Conservation (phyloP, 2,113 vertebrate genomes). For the Silurus glanis region DNA sequence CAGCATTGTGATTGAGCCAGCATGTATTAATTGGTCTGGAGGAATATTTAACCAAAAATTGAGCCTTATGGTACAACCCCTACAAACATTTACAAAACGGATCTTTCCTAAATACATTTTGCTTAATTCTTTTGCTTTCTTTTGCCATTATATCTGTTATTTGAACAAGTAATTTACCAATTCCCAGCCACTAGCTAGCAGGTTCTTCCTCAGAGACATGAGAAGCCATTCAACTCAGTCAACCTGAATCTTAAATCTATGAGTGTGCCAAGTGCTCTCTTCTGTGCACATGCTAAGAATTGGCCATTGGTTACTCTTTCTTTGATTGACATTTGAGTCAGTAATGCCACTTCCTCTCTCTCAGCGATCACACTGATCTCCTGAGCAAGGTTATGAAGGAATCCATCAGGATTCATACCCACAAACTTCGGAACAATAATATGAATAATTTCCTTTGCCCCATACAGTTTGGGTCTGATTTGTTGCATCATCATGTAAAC, state of each 20-base stretch:
- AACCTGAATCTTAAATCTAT: too few species aligned
- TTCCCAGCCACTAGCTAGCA: not conserved
- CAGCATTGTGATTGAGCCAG: not conserved
- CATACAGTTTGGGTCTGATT: not conserved
- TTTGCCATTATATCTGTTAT: too few species aligned
- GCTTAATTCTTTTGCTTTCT: too few species aligned
- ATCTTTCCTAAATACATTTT: too few species aligned
- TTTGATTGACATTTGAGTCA: not conserved
- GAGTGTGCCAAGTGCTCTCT: not conserved
- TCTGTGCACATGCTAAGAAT: not conserved
- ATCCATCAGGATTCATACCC: not conserved
- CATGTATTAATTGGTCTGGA: not conserved
- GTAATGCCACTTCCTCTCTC: not conserved
- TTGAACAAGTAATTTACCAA: not conserved
- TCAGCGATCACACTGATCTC: not conserved
- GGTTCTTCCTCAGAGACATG: not conserved
- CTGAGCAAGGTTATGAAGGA: too few species aligned
- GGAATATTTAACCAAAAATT: not conserved
- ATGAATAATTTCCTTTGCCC: not conserved
- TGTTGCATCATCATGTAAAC: not conserved
- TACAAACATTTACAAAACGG: not conserved
- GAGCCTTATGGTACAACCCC: too few species aligned
- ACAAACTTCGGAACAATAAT: not conserved
- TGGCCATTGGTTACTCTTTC: not conserved
- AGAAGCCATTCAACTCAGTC: not conserved